Conservation (phyloP, 2,113 vertebrate species). For the Colistium nudipinnis region DNA sequence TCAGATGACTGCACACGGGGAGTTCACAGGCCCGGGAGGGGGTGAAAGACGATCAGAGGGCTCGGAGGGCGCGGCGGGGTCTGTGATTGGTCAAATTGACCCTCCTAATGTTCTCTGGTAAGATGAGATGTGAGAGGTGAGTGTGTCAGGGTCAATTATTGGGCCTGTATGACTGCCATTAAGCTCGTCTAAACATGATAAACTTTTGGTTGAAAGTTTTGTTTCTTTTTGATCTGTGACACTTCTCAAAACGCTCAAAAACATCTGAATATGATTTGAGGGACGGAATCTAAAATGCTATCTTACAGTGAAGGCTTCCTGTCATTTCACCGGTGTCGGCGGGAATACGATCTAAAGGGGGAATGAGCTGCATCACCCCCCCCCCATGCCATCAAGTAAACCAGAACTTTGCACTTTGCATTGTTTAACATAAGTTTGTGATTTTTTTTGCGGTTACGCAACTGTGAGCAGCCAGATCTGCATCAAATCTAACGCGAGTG, state of each 20-base stretch:
- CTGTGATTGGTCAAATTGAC: conserved; percentile 68
- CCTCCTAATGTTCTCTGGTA: conserved; percentile 57
- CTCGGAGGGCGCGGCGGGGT: conserved; percentile 56
- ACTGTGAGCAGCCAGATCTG: conserved; percentile 33
- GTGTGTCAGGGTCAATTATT: conserved; percentile 41
- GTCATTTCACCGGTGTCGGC: background rate
- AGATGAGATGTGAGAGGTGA: conserved; percentile 59
- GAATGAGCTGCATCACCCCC: background rate
- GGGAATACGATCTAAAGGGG: background rate
- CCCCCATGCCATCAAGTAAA: background rate
- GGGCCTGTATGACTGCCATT: conserved; percentile 32
- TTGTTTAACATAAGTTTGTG: conserved; percentile 7
- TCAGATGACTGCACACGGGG: conserved; percentile 68
- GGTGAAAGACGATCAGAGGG: conserved; percentile 72
- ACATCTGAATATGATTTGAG: conserved; percentile 21
- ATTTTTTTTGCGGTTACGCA: conserved; percentile 28
- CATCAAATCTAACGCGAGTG: conserved; percentile 61
- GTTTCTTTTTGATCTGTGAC: conserved; percentile 21
- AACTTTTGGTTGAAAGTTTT: conserved; percentile 1
- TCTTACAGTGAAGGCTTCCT: conserved; percentile 1
- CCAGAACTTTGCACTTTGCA: background rate
- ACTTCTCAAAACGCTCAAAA: conserved; percentile 28
- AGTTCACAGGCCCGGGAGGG: conserved; percentile 63
- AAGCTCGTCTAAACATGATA: conserved; percentile 35
- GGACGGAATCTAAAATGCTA: background rate